Conservation (phyloP, 1,140 invertebrate genomes). For the Drosophila santomea region DNA sequence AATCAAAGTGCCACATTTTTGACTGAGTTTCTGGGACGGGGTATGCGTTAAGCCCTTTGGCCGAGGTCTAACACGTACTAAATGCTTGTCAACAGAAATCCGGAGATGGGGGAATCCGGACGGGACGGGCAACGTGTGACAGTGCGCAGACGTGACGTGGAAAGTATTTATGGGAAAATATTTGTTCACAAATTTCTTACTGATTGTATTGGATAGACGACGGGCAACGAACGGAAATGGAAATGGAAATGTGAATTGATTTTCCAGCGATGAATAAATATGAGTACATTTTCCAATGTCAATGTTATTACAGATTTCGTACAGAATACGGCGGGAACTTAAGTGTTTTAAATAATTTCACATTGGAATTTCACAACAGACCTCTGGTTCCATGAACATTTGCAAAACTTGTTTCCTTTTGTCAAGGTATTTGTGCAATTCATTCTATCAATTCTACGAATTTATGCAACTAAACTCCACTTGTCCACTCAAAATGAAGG, state of each 20-base stretch:
- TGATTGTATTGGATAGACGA: neutral
- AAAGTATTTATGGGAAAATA: conserved; percentile 47
- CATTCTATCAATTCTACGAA: conserved; percentile 1
- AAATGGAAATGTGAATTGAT: conserved; percentile 36
- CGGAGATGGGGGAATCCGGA: neutral
- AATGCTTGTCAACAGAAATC: conserved; percentile 46
- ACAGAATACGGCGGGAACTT: neutral
- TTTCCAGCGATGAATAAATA: conserved; percentile 6
- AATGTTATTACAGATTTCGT: conserved; percentile 3
- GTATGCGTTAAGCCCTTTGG: conserved; percentile 47
- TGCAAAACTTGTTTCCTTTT: neutral
- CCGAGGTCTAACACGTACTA: conserved; percentile 63
- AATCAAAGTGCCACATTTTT: conserved; percentile 73
- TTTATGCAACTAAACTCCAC: conserved; percentile 4
- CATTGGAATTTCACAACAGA: too few relatives aligned
- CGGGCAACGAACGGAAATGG: conserved; percentile 5
- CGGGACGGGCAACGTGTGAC: conserved; percentile 10
- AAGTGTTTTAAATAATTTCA: neutral
- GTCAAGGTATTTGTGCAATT: neutral
- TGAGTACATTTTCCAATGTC: neutral
- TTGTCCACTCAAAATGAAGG: conserved; percentile 5
- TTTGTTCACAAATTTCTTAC: conserved; percentile 32
- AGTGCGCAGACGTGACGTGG: conserved; percentile 40
- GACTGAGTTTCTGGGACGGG: conserved; percentile 34
- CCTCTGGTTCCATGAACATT: neutral